These are phyloP conservation scores for Rallus crepitans DNA, from an alignment of 2,797 vertebrate species.

Conservation along the genomic window DNA sequence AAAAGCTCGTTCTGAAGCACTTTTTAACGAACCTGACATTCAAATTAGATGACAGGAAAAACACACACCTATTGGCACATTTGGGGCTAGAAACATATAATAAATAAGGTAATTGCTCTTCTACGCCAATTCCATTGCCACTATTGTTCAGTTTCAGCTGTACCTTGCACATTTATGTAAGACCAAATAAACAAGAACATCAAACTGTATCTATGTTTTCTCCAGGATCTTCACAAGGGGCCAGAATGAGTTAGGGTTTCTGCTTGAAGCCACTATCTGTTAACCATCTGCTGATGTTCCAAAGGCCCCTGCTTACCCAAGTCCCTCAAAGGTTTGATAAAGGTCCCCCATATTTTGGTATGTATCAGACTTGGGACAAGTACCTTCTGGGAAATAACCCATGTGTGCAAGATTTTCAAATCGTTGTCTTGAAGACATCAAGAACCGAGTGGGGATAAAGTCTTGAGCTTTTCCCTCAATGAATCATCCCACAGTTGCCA, in stretches of 20 bases:
- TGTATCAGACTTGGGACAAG: background rate
- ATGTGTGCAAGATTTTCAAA: background rate
- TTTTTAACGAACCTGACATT: background rate
- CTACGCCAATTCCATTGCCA: background rate
- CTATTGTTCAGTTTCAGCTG: background rate
- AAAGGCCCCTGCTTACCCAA: background rate
- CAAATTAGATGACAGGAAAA: background rate
- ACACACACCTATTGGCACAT: background rate
- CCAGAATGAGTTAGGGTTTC: background rate
- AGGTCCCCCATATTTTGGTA: background rate
- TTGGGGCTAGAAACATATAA: background rate
- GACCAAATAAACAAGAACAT: background rate
- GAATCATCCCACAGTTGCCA: background rate
- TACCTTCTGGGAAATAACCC: background rate
- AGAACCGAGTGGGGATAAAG: background rate
- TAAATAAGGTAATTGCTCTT: background rate
- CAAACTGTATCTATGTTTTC: background rate
- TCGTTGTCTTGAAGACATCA: background rate
- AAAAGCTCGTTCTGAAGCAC: background rate
- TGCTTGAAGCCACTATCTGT: background rate
- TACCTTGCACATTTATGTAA: background rate
- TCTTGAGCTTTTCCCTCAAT: background rate
- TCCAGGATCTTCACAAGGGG: background rate
- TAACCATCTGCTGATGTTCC: background rate
- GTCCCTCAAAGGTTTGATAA: background rate